A percentile compares a stretch with the other conserved stretches of the same genome.
These are phyloP conservation scores for Mesoclemmys tuberculata DNA, from an alignment of 2,113 vertebrate species.

Conservation along the genomic window DNA sequence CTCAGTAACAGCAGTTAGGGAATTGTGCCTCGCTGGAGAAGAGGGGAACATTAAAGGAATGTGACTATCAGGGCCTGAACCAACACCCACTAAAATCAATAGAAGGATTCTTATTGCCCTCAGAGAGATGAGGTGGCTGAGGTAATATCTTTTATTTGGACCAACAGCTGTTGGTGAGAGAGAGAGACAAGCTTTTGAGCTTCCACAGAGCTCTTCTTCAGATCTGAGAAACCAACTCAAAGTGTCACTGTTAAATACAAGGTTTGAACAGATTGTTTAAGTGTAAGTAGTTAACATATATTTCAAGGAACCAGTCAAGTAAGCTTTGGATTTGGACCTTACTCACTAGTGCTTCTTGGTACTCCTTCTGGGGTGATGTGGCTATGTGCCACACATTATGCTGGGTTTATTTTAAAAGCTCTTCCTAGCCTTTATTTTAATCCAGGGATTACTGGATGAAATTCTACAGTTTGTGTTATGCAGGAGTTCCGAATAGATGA, in stretches of 20 bases:
- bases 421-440: neutral
- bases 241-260: neutral
- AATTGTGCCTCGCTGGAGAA: neutral
- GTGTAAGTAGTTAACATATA: neutral
- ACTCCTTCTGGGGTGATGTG: neutral
- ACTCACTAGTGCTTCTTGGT: neutral
- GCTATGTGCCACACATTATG: neutral
- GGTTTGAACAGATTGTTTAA: neutral
- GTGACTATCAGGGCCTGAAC: neutral
- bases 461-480: neutral
- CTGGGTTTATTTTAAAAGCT: neutral
- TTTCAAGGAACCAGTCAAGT: neutral
- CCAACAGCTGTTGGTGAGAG: neutral
- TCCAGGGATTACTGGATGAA: neutral
- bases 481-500: neutral
- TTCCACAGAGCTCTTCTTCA: neutral
- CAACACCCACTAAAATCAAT: neutral
- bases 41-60: neutral
- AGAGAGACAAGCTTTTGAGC: neutral
- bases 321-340: neutral
- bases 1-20: neutral
- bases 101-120: neutral
- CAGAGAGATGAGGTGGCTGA: neutral
- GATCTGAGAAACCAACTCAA: neutral
- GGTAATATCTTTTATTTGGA: neutral